Conservation (phyloP, 2,797 vertebrate species). For the Leptoclinus maculatus region DNA sequence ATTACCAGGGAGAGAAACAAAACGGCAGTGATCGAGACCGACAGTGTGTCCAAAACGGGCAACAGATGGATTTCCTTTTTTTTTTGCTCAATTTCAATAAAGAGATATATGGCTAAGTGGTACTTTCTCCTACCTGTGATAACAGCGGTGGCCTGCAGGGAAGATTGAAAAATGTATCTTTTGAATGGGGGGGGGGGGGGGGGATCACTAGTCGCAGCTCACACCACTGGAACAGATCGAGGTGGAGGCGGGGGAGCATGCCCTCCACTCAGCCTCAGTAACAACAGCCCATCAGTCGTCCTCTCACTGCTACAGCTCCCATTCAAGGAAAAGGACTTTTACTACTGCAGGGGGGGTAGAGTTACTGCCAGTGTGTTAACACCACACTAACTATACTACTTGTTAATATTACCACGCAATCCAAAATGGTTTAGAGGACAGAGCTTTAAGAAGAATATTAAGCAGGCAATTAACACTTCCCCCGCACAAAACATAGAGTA, state of each 20-base stretch:
- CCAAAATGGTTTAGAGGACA: neutral
- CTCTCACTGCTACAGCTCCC: conserved; percentile 4
- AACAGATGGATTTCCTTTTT: conserved; percentile 16
- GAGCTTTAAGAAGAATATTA: neutral
- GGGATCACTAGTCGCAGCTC: conserved; percentile 17
- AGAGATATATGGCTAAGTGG: conserved; percentile 1
- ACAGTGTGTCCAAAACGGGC: conserved; percentile 7
- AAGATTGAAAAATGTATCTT: conserved; percentile 27
- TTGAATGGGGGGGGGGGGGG: neutral
- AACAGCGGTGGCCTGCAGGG: conserved; percentile 2
- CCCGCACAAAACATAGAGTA: neutral
- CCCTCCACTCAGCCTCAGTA: conserved; percentile 18
- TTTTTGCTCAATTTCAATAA: conserved; percentile 43
- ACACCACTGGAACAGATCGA: conserved; percentile 35
- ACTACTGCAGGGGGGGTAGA: conserved; percentile 2
- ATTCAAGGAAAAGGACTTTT: neutral
- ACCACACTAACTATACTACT: neutral
- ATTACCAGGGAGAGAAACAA: conserved; percentile 42
- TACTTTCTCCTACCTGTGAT: neutral
- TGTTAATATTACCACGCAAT: neutral
- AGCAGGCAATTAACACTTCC: neutral
- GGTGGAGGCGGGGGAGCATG: conserved; percentile 29
- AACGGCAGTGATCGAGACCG: conserved; percentile 32
- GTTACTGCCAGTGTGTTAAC: neutral
- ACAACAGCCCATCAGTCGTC: conserved; percentile 39